Conservation (phyloP, 2,888 invertebrate genomes). For the Agrochola circellaris region DNA sequence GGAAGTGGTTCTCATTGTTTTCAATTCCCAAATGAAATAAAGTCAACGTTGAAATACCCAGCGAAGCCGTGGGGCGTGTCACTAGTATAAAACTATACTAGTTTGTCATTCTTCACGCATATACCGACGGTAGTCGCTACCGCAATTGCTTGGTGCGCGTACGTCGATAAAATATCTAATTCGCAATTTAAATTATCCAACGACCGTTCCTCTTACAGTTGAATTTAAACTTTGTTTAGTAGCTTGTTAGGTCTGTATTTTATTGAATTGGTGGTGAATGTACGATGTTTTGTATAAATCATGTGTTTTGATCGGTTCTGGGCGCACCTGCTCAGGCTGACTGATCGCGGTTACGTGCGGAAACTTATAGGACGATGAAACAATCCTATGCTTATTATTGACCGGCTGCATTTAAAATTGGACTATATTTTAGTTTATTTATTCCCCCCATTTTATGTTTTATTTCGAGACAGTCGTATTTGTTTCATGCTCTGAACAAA, state of each 20-base stretch:
- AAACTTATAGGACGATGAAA: slow-evolving; percentile 73
- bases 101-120: slow-evolving; percentile 82
- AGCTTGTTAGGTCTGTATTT: slow-evolving; percentile 31
- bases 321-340: slow-evolving; percentile 81
- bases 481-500: slow-evolving; percentile 54
- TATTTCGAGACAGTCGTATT: slow-evolving; percentile 50
- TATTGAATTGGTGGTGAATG: not conserved
- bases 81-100: slow-evolving; percentile 66
- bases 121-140: slow-evolving; percentile 75
- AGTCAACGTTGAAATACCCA: slow-evolving; percentile 32
- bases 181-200: slow-evolving; percentile 58
- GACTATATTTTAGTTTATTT: slow-evolving; percentile 50
- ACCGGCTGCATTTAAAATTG: slow-evolving; percentile 57
- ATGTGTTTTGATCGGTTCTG: slow-evolving; percentile 67
- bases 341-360: slow-evolving; percentile 78
- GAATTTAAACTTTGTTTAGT: slow-evolving; percentile 31
- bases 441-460: slow-evolving; percentile 43
- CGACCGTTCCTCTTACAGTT: slow-evolving; percentile 12
- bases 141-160: slow-evolving; percentile 76
- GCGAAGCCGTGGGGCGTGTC: slow-evolving; percentile 55
- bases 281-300: slow-evolving; percentile 64
- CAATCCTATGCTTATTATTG: slow-evolving; percentile 67
- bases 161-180: slow-evolving; percentile 73
- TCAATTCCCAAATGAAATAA: slow-evolving; percentile 52
- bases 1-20: slow-evolving; percentile 60